Percentiles rank a stretch among this genome's conserved stretches.
Evolutionary conservation across 2,888 invertebrate genomes (phyloP).

Genomic region (Sinotaia quadrata): DNA sequence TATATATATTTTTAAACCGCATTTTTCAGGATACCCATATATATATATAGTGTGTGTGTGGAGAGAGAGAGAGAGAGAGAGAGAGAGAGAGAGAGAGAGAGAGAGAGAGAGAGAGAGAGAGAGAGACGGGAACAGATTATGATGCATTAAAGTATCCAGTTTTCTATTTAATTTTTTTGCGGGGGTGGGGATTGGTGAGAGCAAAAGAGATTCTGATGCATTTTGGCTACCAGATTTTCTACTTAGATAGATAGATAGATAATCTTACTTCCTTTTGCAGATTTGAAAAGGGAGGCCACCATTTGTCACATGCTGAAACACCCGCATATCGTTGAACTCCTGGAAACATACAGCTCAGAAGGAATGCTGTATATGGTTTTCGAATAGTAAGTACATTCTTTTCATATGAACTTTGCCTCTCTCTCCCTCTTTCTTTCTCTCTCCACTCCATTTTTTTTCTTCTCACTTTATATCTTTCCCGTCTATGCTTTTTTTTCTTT

Average conservation of each 20-base stretch:
- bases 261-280: slow-evolving; percentile 77
- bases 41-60: no score
- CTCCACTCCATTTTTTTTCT: background rate
- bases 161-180: no score
- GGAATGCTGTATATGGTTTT: slow-evolving; percentile 99
- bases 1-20: no score
- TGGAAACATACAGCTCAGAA: slow-evolving; percentile 98
- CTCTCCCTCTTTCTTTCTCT: slow-evolving; percentile 1
- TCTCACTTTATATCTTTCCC: background rate
- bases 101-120: no score
- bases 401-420: background rate
- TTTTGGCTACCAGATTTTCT: background rate
- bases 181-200: no score
- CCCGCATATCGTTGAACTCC: slow-evolving; percentile 96
- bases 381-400: slow-evolving; percentile 90
- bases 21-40: no score
- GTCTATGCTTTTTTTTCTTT: background rate
- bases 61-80: no score
- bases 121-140: no score
- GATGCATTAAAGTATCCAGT: no score
- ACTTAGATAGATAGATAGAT: no score
- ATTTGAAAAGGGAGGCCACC: slow-evolving; percentile 95
- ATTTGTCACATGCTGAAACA: slow-evolving; percentile 97
- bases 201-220: background rate
- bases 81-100: no score